Evolutionary conservation across 2,888 invertebrate genomes (phyloP), one percentile per base, ranked within the genome.

Genomic region (Drosophila yooni): DNA sequence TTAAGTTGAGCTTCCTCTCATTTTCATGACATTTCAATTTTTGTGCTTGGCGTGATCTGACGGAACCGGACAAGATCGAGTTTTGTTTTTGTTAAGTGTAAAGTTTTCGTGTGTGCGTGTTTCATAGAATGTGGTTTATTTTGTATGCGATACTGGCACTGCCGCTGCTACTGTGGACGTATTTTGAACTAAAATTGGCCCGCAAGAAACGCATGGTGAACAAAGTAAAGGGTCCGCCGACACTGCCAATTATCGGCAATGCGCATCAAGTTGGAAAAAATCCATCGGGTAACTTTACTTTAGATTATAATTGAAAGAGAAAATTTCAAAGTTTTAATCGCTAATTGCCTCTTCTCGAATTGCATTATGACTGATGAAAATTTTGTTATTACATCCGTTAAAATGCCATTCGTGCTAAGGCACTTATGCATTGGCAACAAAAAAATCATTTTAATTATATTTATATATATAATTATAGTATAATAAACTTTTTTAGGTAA

Each of bases 161-260:
- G 61, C 91, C 91, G 3, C 5, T 91, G 38, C 29, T 90, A 6
- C 11, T 77, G 3, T 50, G 81, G 10, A 50, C 63, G 4, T 89
- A 83, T 61, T 70, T 84, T 18, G 85, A 90, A 43, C 25, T 83
- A 0, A 81, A 54, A 21, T 69, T 75, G 48, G 81, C 68, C 18
- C 82, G 71, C 21, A 66, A 76, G 21, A 81, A 74, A 50, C 76
- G 76, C 21, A 36, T 74, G 34, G 27, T 92, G 15, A 86, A 84
- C 34, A 85, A 87, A 54, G 54, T 92, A 15, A 83, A 77, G 1
- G 92, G 93, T 0, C 91, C 91, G 2, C 58, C 78, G 1, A 71
- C 87, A 0, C 13, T 91, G 51, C 92, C 93, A 1, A 2, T 93
- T 8, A 2, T 93, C 11, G 93, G 93, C 4, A 93, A 93, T 78